phyloP scores from a whole-genome alignment of 2,797 vertebrate genomes.

The Urocyon cinereoargenteus region DNA sequence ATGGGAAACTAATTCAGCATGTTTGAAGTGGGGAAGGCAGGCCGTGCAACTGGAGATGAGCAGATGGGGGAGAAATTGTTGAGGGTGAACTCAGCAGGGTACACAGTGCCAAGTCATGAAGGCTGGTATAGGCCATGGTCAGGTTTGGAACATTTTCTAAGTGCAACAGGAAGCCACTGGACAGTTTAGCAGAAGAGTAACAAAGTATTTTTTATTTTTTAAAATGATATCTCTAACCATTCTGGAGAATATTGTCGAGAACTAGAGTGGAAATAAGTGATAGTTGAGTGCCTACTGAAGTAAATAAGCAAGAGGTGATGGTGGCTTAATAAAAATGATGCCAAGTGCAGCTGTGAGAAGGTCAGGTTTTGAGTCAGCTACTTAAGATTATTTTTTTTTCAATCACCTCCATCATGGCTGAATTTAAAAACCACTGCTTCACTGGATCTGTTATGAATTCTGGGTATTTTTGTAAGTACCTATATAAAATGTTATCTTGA shows the following conservation, averaged over 20 bases:
- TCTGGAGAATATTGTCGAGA: neutral
- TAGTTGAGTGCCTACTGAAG: neutral
- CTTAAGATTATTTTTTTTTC: neutral
- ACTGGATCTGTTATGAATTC: neutral
- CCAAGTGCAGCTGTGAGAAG: neutral
- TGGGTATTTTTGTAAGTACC: neutral
- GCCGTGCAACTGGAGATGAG: neutral
- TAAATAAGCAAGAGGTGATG: neutral
- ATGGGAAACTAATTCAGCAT: neutral
- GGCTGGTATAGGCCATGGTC: neutral
- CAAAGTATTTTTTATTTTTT: constrained; percentile 5
- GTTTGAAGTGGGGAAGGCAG: constrained; percentile 1
- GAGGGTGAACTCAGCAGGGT: neutral
- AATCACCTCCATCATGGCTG: neutral
- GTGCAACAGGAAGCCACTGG: neutral
- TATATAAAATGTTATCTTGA: constrained; percentile 34
- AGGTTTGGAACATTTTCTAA: neutral
- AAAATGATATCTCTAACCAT: neutral
- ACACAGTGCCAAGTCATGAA: neutral
- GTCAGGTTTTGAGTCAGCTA: neutral
- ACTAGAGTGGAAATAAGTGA: neutral
- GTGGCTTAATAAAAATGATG: neutral
- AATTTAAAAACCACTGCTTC: constrained; percentile 19
- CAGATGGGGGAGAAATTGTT: neutral
- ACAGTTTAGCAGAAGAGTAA: neutral